These are phyloP conservation scores for Ptyas mucosa DNA, from an alignment of 2,113 vertebrate species.

Conservation along the genomic window DNA sequence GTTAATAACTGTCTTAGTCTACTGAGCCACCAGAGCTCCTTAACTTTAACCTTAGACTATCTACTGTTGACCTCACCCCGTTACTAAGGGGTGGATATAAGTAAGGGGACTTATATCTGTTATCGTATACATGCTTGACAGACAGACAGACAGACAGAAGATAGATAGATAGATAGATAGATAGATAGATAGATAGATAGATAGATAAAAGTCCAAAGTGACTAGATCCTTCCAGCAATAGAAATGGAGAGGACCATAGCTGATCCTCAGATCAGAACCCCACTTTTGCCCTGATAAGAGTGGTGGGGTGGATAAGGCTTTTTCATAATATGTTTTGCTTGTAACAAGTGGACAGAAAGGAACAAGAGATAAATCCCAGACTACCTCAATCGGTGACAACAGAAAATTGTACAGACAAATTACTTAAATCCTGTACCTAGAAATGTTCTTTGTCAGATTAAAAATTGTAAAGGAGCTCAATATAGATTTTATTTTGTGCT, in stretches of 20 bases:
- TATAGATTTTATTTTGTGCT: no score
- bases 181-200: no score
- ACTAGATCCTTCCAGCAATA: background rate
- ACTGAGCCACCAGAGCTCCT: no score
- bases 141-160: no score
- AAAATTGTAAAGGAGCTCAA: background rate
- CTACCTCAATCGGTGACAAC: background rate
- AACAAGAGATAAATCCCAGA: background rate
- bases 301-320: background rate
- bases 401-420: background rate
- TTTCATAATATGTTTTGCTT: background rate
- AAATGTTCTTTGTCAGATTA: background rate
- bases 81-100: no score
- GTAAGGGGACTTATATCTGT: no score
- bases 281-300: background rate
- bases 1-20: no score
- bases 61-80: no score
- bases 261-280: background rate
- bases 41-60: no score
- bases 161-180: no score
- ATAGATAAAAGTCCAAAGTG: no score
- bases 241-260: background rate
- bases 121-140: no score
- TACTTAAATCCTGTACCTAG: background rate
- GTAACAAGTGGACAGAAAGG: background rate